A percentile compares a stretch with the other conserved stretches of the same genome.
Conservation (phyloP, 2,113 vertebrate species). For the Varanus komodoensis region DNA sequence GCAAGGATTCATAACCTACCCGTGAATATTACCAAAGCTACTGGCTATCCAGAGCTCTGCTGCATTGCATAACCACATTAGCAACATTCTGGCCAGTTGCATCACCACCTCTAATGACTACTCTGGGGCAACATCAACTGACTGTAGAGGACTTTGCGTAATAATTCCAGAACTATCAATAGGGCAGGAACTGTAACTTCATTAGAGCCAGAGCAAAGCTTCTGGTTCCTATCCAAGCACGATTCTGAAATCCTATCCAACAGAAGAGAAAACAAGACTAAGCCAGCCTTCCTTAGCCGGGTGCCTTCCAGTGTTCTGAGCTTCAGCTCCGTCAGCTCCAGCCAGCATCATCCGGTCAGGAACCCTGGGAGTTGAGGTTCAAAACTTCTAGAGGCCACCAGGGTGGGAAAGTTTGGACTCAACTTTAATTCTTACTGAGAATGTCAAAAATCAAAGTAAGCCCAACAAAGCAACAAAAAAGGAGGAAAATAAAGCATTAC, state of each 20-base stretch:
- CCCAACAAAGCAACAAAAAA: no score
- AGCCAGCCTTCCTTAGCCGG: no score
- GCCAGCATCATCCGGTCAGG: no score
- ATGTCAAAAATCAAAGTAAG: no score
- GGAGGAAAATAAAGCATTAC: no score
- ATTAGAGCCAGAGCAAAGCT: neutral
- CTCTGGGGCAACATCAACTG: neutral
- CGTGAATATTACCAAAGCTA: neutral
- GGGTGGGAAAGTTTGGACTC: no score
- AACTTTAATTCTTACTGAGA: no score
- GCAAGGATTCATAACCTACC: neutral
- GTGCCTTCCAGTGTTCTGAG: no score
- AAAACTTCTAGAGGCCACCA: no score
- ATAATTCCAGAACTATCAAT: neutral
- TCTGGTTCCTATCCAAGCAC: neutral
- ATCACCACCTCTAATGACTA: neutral
- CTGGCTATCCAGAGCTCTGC: neutral
- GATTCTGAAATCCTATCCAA: neutral
- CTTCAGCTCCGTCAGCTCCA: no score
- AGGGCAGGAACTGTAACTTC: neutral
- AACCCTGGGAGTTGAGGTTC: no score
- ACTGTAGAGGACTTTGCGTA: neutral
- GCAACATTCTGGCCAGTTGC: neutral
- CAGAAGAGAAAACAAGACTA: no score
- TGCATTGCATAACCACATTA: neutral